Evolutionary conservation across 1,140 invertebrate genomes (phyloP), one percentile per base, ranked within the genome.

Genomic region (Centruroides sculpturatus): DNA sequence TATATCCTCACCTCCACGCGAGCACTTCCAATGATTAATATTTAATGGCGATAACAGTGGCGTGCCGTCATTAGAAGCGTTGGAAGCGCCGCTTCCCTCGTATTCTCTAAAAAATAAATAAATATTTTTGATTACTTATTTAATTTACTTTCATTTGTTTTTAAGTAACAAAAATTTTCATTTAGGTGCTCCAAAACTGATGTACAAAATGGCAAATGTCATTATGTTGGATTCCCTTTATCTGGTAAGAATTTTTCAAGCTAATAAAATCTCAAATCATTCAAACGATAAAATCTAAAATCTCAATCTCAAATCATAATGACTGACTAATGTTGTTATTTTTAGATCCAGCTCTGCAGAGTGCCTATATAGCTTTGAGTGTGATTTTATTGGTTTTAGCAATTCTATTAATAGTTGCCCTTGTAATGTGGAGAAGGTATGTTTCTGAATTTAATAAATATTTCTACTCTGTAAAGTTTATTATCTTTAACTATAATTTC

Each of bases 381-480:
- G 60, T 65, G 8, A 51, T 67, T 46, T 58, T 61, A 13, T 35
- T 59, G 10, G 50, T 61, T 10, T 52, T 66, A 55, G 56, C 46
- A 34, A 13, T 59, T 49, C 50, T 62, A 4, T 51, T 65, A 53
- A 56, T 51, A n/a, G 57, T 65, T 55, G 59, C 60, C 51, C 47
- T 35, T 12, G 7, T 47, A 34, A 63, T 55, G 66, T 76, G 76
- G 48, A 80, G 77, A 59, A 79, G 51, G 51, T 53, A 53, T 41
- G 41, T 41, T 41, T 41, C 8, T 41, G 8, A 8, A 41, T 41
- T 41, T 41, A 6, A 6, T 41, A 41, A 6, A 8, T 41, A 41
- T 41, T 41, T 41, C 23, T 23, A 23, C 23, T 23, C 23, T 23
- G 2, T 23, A 23, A 23, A 23, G 2, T 23, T 23, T 23, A 23